phyloP scores from a whole-genome alignment of 1,140 invertebrate species.

The Harpegnathos saltator region DNA sequence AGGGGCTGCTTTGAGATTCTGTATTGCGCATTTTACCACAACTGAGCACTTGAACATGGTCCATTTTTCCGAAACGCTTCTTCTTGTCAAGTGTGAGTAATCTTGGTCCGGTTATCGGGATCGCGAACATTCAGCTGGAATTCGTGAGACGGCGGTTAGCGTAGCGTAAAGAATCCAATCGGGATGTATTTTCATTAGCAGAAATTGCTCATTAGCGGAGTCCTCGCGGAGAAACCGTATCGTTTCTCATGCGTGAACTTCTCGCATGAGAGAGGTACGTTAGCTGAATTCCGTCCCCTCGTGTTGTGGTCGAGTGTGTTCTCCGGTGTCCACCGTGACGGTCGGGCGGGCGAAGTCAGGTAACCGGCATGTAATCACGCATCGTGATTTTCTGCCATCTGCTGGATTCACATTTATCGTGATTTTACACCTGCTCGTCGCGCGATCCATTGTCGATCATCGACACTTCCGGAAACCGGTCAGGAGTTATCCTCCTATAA shows the following conservation, averaged over 20 bases:
- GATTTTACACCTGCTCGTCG: constrained; percentile 70
- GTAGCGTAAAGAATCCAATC: not conserved
- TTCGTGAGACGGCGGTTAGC: not conserved
- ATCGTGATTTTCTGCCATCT: constrained; percentile 77
- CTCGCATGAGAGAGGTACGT: constrained; percentile 34
- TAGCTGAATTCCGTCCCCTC: constrained; percentile 38
- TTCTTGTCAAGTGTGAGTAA: too few species aligned
- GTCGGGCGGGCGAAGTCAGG: constrained; percentile 40
- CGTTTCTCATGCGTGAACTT: constrained; percentile 71
- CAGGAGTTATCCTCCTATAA: constrained; percentile 6
- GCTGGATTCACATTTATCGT: constrained; percentile 64
- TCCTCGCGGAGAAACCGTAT: constrained; percentile 7
- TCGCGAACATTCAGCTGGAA: not conserved
- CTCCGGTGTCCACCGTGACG: too few species aligned
- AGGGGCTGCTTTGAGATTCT: not conserved
- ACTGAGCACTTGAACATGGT: too few species aligned
- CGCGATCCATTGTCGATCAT: not conserved
- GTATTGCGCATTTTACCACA: too few species aligned
- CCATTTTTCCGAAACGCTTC: too few species aligned
- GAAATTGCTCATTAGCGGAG: constrained; percentile 34
- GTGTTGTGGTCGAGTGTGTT: too few species aligned
- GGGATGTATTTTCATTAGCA: constrained; percentile 7
- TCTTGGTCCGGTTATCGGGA: too few species aligned
- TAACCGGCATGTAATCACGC: constrained; percentile 70
- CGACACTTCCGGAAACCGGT: constrained; percentile 22